These are phyloP conservation scores for Cephus pygmeus DNA, from an alignment of 2,888 invertebrate species.

Conservation along the genomic window DNA sequence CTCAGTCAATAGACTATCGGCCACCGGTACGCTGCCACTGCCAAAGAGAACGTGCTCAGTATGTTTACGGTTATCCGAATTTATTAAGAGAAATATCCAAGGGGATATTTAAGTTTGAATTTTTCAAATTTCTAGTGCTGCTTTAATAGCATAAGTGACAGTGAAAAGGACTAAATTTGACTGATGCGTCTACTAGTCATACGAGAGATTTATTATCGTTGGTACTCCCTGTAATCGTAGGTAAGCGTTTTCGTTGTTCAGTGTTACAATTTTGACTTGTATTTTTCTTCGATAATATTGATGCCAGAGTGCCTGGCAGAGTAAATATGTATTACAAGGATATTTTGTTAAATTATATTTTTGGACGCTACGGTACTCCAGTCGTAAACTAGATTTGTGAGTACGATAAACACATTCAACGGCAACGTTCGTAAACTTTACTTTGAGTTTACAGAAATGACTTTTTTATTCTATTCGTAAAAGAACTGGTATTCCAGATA, in stretches of 20 bases:
- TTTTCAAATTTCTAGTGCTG: not conserved
- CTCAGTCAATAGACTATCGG: conserved; percentile 1
- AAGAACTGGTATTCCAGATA: not conserved
- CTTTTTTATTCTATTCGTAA: not conserved
- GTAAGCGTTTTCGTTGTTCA: not conserved
- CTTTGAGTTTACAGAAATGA: not conserved
- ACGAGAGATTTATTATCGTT: not conserved
- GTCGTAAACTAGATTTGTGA: not conserved
- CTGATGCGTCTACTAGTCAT: not conserved
- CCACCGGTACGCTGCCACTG: not conserved
- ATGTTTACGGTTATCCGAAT: not conserved
- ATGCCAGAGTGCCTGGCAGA: too few species aligned
- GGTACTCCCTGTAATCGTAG: not conserved
- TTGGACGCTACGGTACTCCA: not conserved
- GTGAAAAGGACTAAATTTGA: not conserved
- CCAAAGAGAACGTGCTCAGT: not conserved
- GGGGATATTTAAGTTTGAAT: not conserved
- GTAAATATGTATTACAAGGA: too few species aligned
- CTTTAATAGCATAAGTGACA: not conserved
- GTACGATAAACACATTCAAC: not conserved
- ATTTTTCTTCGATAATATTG: not conserved
- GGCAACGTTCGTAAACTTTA: not conserved
- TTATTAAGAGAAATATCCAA: not conserved
- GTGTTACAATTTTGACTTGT: not conserved
- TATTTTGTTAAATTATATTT: not conserved